Base-by-base conservation (phyloP, 2,888 invertebrate genomes). In the Allygus modestus region DNA sequence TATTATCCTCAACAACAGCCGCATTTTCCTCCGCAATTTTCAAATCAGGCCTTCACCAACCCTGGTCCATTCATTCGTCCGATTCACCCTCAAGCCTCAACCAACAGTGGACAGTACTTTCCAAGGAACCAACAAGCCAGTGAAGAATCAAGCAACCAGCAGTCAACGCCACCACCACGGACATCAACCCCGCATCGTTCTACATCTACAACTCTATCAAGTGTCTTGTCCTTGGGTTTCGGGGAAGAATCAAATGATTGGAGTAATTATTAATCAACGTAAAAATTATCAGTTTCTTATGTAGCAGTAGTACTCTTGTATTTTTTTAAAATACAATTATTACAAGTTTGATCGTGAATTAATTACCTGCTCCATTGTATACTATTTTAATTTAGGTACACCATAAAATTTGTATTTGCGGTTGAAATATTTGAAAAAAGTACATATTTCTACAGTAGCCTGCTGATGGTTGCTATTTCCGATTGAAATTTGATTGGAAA, bases 61-160 rank as follows among this genome's bases (percentile, higher is more conserved):
- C 4, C 43, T 15, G 41, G 41, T 41, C 81, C 61, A 81, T 81
- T n/a, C 81, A 81, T 61, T 81, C 81, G 37, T 61, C 81, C 61
- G 37, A 81, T 81, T 61, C 79, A 79, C 54, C 81, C 81, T 33
- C 61, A 81, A n/a, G 20, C 81, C 37, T 61, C 61, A 58, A 81
- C 51, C 77, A 77, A 51, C 54, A 54, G 54, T 26, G 77, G 51
- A 4, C 31, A 77, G n/a, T 28, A 11, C 15, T 31, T 51, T 33
- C 81, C n/a, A 81, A 33, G 4, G 61, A 58, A 37, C 61, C 61
- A 81, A 81, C 54, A 81, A 81, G 54, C 1, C 54, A 51, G 12
- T 77, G 46, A 77, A 81, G 81, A 54, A 77, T 5, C 46, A 81
- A 81, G 81, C 54, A 28, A 51, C 81, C 51, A 81, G 31, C 58